Percentiles rank a stretch among this genome's conserved stretches.
Conservation (phyloP, 2,888 invertebrate genomes). For the Himalopsyche japonica region DNA sequence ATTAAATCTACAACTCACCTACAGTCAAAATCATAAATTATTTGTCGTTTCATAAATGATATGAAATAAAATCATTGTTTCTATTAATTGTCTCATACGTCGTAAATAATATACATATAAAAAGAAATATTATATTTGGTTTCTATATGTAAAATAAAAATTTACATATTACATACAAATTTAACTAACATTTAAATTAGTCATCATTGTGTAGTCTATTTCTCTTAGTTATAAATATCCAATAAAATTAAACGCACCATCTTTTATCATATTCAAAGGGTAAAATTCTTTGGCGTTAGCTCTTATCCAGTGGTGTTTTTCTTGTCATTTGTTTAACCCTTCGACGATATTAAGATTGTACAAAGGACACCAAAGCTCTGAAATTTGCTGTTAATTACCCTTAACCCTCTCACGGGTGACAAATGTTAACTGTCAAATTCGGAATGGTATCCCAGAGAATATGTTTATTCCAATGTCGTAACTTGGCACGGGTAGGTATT, state of each 20-base stretch:
- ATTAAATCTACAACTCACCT: too few relatives aligned
- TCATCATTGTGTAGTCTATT: not conserved
- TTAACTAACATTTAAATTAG: too few relatives aligned
- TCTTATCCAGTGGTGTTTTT: not conserved
- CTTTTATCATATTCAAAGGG: not conserved
- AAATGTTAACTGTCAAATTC: not conserved
- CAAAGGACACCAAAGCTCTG: not conserved
- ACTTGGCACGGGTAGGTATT: not conserved
- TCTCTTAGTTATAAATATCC: not conserved
- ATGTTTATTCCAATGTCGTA: not conserved
- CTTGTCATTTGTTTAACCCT: constrained; percentile 1
- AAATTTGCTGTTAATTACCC: not conserved
- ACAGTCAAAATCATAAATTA: too few relatives aligned
- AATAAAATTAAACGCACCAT: not conserved
- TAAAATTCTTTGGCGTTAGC: not conserved
- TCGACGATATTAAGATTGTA: not conserved
- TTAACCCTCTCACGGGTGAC: not conserved
- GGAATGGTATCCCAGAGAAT: not conserved
- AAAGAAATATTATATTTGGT: too few relatives aligned
- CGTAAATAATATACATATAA: too few relatives aligned
- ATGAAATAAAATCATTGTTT: too few relatives aligned
- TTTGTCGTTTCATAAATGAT: too few relatives aligned
- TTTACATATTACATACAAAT: too few relatives aligned
- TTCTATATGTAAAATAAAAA: too few relatives aligned
- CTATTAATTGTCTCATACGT: too few relatives aligned